Percentiles rank a stretch among this genome's conserved stretches.
Conservation (phyloP, 2,888 invertebrate species). For the Mesodorylaimus sp. region DNA sequence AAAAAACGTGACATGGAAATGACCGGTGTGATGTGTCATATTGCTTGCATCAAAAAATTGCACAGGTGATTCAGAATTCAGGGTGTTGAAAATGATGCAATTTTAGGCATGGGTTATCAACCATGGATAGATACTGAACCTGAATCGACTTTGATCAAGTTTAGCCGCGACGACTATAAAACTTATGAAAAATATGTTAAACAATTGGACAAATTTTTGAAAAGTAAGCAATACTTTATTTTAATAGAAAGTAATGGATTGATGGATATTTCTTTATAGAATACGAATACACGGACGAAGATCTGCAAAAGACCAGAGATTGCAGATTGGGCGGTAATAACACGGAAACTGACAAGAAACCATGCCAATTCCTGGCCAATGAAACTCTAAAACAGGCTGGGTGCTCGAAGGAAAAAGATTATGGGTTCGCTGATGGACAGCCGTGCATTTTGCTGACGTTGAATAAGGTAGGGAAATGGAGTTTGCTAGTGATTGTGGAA, state of each 20-base stretch:
- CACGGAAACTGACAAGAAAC: not conserved
- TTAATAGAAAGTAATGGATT: not conserved
- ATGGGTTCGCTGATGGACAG: conserved; percentile 60
- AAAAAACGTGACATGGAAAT: no score
- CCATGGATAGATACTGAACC: conserved; percentile 84
- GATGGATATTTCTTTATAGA: not conserved
- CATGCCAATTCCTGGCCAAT: not conserved
- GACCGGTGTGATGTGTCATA: no score
- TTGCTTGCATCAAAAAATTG: no score
- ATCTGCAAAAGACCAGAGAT: conserved; percentile 1
- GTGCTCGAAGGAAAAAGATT: conserved; percentile 36
- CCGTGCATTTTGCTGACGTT: conserved; percentile 92
- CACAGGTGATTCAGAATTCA: no score
- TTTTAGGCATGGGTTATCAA: conserved; percentile 89
- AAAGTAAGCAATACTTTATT: conserved; percentile 11
- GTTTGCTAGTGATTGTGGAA: no score
- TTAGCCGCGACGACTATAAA: conserved; percentile 40
- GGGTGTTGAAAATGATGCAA: no score
- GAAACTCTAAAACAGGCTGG: conserved; percentile 8
- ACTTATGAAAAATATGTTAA: conserved; percentile 22
- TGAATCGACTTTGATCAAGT: conserved; percentile 90
- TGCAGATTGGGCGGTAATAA: not conserved
- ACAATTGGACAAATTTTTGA: conserved; percentile 19
- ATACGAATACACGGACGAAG: not conserved
- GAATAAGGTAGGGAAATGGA: conserved; percentile 67